phyloP scores from a whole-genome alignment of 2,888 invertebrate genomes.

The Himalopsyche anomala region DNA sequence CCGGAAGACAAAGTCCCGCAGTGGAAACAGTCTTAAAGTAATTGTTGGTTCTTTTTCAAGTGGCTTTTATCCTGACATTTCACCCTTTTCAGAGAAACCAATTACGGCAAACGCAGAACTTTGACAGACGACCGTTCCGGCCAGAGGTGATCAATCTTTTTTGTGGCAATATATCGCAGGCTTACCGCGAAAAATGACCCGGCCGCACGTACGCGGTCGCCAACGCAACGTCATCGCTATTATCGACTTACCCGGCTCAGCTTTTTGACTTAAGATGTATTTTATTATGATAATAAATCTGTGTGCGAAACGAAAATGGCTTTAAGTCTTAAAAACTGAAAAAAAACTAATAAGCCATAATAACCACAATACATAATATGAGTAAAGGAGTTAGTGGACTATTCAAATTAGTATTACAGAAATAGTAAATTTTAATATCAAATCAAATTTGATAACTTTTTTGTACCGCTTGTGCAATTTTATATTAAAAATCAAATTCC shows the following conservation, averaged over 20 bases:
- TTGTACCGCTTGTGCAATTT: too few relatives aligned
- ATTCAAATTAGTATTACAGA: too few relatives aligned
- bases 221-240: background rate
- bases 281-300: background rate
- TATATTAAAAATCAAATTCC: too few relatives aligned
- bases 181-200: slow-evolving; percentile 17
- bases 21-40: slow-evolving; percentile 37
- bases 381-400: too few relatives aligned
- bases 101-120: slow-evolving; percentile 44
- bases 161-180: slow-evolving; percentile 31
- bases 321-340: too few relatives aligned
- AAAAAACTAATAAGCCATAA: too few relatives aligned
- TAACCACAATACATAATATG: too few relatives aligned
- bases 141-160: slow-evolving; percentile 34
- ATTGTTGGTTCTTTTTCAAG: slow-evolving; percentile 46
- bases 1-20: slow-evolving; percentile 19
- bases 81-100: slow-evolving; percentile 47
- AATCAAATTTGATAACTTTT: too few relatives aligned
- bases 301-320: too few relatives aligned
- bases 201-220: background rate
- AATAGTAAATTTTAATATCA: too few relatives aligned
- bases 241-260: slow-evolving; percentile 26
- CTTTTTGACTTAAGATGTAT: slow-evolving; percentile 14
- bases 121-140: slow-evolving; percentile 39
- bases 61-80: slow-evolving; percentile 46